Base-by-base conservation (phyloP, 2,888 invertebrate genomes). In the Mesorhabditis sp. region DNA sequence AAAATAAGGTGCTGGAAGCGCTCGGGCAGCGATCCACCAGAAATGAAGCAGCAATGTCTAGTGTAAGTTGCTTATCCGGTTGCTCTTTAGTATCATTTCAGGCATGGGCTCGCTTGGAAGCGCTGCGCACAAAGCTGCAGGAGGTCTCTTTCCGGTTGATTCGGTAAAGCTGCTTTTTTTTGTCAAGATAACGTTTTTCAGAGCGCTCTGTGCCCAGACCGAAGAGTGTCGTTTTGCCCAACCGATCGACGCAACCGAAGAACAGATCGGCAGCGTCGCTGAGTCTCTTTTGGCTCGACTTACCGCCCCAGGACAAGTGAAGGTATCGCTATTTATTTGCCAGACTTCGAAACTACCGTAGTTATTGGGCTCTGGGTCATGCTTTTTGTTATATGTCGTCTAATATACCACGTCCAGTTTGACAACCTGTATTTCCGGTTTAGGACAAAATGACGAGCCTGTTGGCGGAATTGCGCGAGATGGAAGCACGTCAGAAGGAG, bases 111-210 rank as follows among this genome's bases (percentile, higher is more conserved):
- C 58, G 58, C 7, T n/a, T 50, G n/a, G 58, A 50, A 50, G 58
- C 58, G n/a, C 7, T n/a, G n/a, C 7, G n/a, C 7, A n/a, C 58
- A 13, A 50, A 50, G n/a, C 58, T 13, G n/a, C 58, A 50, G n/a
- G 58, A 50, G 58, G 10, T 50, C 58, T 50, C 58, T 13, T 50
- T 50, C n/a, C 58, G 58, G n/a, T n/a, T 50, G 7, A 50, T 50
- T n/a, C 7, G 58, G 58, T 50, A 50, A 50, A 28, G 28, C 28
- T 28, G 28, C 28, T 28, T n/a, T 50, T 50, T 50, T 50, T 50
- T 50, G n/a, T 10, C 58, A 50, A 50, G 58, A 50, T 50, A 50
- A 50, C 58, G n/a, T n/a, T n/a, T 50, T 50, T 50, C n/a, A 50
- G 58, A 50, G 58, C n/a, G 7, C n/a, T 50, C 10, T 50, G 58